A percentile compares a stretch with the other conserved stretches of the same genome.
These are phyloP conservation scores for Synanthedon vespiformis DNA, from an alignment of 2,888 invertebrate species.

Conservation along the genomic window DNA sequence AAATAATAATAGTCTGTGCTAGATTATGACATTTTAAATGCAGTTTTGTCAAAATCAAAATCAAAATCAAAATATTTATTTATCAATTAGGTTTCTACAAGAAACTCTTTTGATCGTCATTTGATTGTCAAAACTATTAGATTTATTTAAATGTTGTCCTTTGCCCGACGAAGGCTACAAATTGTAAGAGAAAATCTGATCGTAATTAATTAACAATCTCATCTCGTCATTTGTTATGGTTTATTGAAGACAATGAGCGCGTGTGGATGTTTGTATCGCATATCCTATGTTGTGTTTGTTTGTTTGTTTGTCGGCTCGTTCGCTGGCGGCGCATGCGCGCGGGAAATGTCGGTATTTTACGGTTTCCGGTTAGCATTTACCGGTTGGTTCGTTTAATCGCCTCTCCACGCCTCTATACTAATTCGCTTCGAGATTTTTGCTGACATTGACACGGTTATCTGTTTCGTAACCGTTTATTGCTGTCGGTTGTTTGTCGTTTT, in stretches of 20 bases:
- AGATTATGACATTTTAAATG: too few species aligned
- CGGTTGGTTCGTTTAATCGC: constrained; percentile 2
- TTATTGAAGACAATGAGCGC: constrained; percentile 4
- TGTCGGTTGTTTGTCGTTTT: too few species aligned
- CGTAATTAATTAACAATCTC: constrained; percentile 1
- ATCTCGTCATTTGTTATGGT: background rate
- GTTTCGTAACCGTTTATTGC: constrained; percentile 30
- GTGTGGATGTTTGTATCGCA: constrained; percentile 14
- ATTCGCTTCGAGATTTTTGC: constrained; percentile 7
- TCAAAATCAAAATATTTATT: too few species aligned
- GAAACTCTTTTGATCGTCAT: too few species aligned
- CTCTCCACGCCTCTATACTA: background rate
- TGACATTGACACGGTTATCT: constrained; percentile 51
- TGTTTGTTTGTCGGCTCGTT: constrained; percentile 24
- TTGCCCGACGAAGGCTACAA: too few species aligned
- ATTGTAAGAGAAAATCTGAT: constrained; percentile 4
- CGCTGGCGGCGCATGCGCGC: constrained; percentile 28
- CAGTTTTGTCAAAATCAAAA: too few species aligned
- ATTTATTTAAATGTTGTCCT: too few species aligned
- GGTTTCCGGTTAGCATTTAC: constrained; percentile 22
- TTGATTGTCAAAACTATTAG: too few species aligned
- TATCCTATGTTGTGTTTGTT: constrained; percentile 4
- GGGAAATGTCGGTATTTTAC: constrained; percentile 22
- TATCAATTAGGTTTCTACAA: too few species aligned
- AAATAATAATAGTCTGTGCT: too few species aligned